Evolutionary conservation across 2,888 invertebrate species (phyloP).

Genomic region (Syrista parreyssii): DNA sequence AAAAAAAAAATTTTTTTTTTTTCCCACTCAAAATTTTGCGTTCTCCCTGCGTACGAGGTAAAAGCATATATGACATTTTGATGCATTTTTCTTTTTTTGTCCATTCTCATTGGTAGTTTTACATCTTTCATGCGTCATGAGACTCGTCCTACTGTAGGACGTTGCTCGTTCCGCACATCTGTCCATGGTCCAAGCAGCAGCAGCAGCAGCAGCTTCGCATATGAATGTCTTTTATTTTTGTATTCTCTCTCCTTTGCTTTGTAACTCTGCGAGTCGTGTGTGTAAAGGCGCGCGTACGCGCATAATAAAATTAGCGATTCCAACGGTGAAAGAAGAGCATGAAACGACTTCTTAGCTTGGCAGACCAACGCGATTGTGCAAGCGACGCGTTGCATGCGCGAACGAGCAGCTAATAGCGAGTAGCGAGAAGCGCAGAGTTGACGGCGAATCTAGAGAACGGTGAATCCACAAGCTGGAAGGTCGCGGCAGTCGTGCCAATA

Average conservation of each 20-base stretch:
- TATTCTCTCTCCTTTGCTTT: background rate
- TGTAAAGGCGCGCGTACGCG: background rate
- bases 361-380: background rate
- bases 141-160: background rate
- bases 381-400: background rate
- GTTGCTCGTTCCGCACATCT: background rate
- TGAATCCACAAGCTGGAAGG: too few relatives aligned
- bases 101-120: background rate
- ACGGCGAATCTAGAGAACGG: too few relatives aligned
- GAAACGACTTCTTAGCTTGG: background rate
- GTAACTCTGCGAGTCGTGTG: constrained; percentile 21
- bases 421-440: background rate
- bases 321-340: constrained; percentile 7
- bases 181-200: background rate
- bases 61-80: background rate
- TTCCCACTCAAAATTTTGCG: too few relatives aligned
- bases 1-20: background rate
- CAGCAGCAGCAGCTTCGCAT: background rate
- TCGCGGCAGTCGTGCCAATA: too few relatives aligned
- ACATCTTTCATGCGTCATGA: background rate
- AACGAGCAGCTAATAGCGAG: background rate
- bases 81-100: background rate
- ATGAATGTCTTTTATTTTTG: background rate
- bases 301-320: background rate
- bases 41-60: background rate